Percentiles rank a stretch among this genome's conserved stretches.
Evolutionary conservation across 1,140 invertebrate genomes (phyloP).

Genomic region (Probaryconus sp.): DNA sequence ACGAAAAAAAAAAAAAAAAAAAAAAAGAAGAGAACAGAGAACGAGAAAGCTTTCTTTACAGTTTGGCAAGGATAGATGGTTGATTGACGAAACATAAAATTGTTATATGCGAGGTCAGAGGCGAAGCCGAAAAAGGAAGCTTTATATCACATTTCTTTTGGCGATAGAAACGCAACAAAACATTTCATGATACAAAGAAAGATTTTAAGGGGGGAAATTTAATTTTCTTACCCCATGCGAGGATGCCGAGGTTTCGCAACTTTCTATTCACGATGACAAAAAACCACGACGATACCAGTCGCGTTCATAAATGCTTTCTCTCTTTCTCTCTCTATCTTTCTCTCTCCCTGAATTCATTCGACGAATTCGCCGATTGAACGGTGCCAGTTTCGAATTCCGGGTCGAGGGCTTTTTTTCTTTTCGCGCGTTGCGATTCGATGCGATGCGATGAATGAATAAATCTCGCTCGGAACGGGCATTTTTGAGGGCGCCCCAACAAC

Average conservation of each 20-base stretch:
- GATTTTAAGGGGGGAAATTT: constrained; percentile 37
- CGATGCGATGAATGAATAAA: constrained; percentile 67
- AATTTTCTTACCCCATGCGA: constrained; percentile 59
- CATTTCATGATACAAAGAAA: constrained; percentile 50
- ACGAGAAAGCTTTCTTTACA: no score
- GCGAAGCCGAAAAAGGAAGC: constrained; percentile 45
- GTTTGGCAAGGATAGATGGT: constrained; percentile 17
- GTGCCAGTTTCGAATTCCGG: constrained; percentile 31
- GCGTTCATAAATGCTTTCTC: constrained; percentile 53
- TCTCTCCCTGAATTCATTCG: constrained; percentile 47
- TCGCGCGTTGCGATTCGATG: no score
- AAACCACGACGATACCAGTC: constrained; percentile 37
- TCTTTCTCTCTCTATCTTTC: no score
- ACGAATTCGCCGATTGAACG: constrained; percentile 56
- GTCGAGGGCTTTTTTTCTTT: constrained; percentile 57
- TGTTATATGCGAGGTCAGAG: constrained; percentile 20
- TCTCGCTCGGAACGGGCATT: constrained; percentile 57
- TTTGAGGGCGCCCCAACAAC: no score
- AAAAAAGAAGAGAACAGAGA: no score
- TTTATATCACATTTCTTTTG: constrained; percentile 54
- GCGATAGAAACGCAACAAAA: constrained; percentile 45
- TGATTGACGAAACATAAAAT: constrained; percentile 31
- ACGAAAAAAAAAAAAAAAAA: no score
- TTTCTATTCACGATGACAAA: constrained; percentile 58
- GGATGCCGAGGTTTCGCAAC: constrained; percentile 43